These are phyloP conservation scores for Rotaria socialis DNA, from an alignment of 2,888 invertebrate genomes.

Conservation along the genomic window DNA sequence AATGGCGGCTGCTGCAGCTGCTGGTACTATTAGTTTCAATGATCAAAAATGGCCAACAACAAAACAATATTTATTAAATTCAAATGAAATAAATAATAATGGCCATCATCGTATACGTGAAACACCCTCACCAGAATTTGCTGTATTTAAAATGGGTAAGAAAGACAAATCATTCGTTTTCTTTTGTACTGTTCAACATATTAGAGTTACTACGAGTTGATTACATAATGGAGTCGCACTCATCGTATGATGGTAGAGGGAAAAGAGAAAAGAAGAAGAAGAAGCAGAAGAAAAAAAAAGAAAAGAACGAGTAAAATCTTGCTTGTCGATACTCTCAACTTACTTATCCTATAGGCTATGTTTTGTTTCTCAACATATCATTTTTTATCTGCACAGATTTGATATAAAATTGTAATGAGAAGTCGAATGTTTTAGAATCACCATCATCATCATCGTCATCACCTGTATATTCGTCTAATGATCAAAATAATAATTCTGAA, in stretches of 20 bases:
- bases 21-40: neutral
- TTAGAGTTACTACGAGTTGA: neutral
- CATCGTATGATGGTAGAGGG: neutral
- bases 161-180: neutral
- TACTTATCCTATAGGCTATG: slow-evolving; percentile 14
- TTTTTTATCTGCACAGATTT: neutral
- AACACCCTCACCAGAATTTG: neutral
- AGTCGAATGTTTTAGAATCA: neutral
- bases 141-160: slow-evolving; percentile 10
- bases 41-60: neutral
- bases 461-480: neutral
- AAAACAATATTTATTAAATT: slow-evolving; percentile 24
- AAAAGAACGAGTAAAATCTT: neutral
- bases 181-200: neutral
- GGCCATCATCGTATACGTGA: neutral
- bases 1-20: neutral
- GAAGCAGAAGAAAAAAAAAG: neutral
- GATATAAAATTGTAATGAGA: neutral
- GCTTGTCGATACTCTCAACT: neutral
- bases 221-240: slow-evolving; percentile 23
- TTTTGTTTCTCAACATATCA: slow-evolving; percentile 23
- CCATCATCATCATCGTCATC: neutral
- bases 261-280: neutral
- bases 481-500: slow-evolving; percentile 2
- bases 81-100: slow-evolving; percentile 27